phyloP scores from a whole-genome alignment of 1,140 invertebrate genomes.

The Dysdera silvatica region DNA sequence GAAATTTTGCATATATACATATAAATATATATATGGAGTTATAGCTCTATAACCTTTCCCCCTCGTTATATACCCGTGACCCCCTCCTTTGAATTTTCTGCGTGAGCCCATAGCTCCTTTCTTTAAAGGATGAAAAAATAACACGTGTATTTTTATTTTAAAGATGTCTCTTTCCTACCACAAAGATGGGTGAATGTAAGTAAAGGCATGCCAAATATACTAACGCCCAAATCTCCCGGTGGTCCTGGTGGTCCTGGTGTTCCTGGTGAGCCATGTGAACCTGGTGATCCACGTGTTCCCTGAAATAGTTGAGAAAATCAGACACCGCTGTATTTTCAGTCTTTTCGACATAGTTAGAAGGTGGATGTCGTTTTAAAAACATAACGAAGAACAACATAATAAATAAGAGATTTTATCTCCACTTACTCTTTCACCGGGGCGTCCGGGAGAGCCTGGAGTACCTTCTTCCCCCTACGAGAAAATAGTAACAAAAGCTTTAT shows the following conservation, averaged over 20 bases:
- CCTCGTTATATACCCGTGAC: too few species aligned
- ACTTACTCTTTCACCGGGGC: constrained; percentile 47
- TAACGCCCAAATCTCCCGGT: constrained; percentile 56
- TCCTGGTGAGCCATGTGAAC: constrained; percentile 48
- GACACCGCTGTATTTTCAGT: too few species aligned
- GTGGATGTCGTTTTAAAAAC: too few species aligned
- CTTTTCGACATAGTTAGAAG: too few species aligned
- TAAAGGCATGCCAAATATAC: background rate
- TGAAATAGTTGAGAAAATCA: constrained; percentile 4
- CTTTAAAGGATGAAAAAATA: background rate
- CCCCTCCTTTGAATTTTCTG: background rate
- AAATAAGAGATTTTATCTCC: background rate
- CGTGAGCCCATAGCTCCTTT: background rate
- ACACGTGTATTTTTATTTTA: background rate
- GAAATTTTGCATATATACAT: too few species aligned
- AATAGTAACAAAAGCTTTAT: background rate
- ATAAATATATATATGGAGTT: too few species aligned
- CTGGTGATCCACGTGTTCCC: constrained; percentile 35
- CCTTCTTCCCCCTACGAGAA: constrained; percentile 27
- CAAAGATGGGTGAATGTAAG: background rate
- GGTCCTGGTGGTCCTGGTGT: constrained; percentile 51
- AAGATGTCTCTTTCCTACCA: background rate
- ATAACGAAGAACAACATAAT: too few species aligned
- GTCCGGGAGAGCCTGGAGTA: constrained; percentile 50
- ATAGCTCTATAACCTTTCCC: too few species aligned